These are phyloP conservation scores for Phrynocephalus guinanensis DNA, from an alignment of 2,797 vertebrate species.

Conservation along the genomic window DNA sequence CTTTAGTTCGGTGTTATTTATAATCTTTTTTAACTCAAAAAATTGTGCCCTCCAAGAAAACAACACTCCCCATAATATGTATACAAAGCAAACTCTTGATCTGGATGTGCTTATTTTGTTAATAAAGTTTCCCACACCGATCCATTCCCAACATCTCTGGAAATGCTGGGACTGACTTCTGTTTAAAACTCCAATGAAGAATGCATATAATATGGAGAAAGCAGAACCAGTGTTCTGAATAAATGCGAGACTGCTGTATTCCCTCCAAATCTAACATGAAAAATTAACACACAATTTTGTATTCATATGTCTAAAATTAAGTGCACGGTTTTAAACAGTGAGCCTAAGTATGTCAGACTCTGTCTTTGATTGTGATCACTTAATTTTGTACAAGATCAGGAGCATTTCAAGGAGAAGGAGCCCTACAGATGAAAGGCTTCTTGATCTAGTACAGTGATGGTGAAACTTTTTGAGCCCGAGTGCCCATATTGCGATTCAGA, in stretches of 20 bases:
- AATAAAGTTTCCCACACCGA: constrained; percentile 21
- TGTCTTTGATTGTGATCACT: background rate
- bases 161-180: background rate
- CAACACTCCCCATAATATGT: constrained; percentile 45
- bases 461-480: too few relatives aligned
- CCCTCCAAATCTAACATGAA: background rate
- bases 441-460: too few relatives aligned
- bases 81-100: constrained; percentile 20
- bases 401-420: background rate
- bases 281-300: background rate
- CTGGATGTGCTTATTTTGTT: constrained; percentile 32
- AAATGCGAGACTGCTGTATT: background rate
- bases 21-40: constrained; percentile 41
- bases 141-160: background rate
- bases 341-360: background rate
- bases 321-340: background rate
- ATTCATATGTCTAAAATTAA: background rate
- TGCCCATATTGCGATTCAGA: too few relatives aligned
- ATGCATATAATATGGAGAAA: background rate
- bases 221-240: background rate
- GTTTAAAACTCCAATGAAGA: background rate
- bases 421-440: background rate
- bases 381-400: background rate
- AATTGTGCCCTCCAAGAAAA: constrained; percentile 30
- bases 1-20: constrained; percentile 48